Percentiles rank a stretch among this genome's conserved stretches.
phyloP scores from a whole-genome alignment of 1,140 invertebrate species.

The Pseudomyrmex concolor region DNA sequence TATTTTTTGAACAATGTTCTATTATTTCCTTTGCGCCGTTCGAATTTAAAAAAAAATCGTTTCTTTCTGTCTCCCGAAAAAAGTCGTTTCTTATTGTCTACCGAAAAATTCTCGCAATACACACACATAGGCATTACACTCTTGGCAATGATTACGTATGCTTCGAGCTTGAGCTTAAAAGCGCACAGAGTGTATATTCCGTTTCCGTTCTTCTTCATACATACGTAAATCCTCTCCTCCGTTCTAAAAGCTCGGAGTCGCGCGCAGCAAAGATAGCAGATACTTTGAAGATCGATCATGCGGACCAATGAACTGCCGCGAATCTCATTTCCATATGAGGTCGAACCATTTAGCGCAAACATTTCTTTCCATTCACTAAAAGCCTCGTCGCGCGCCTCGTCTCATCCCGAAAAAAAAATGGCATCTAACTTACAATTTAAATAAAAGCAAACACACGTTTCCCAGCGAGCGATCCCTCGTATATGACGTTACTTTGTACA shows the following conservation, averaged over 20 bases:
- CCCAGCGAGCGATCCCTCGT: conserved; percentile 59
- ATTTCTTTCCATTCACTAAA: conserved; percentile 84
- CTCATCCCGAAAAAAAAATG: conserved; percentile 63
- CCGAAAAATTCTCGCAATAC: neutral
- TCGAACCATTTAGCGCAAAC: conserved; percentile 85
- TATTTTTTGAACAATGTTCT: conserved; percentile 15
- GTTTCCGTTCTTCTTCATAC: conserved; percentile 33
- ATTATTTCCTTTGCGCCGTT: neutral
- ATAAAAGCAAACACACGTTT: conserved; percentile 85
- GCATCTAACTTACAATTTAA: conserved; percentile 85
- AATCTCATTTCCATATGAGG: conserved; percentile 84
- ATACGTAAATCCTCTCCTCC: conserved; percentile 36
- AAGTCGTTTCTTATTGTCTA: neutral
- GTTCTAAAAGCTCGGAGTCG: conserved; percentile 42
- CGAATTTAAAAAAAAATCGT: neutral
- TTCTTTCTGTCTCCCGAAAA: neutral
- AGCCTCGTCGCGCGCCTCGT: conserved; percentile 72
- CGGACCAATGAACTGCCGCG: conserved; percentile 45
- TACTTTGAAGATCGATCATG: conserved; percentile 74
- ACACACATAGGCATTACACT: neutral
- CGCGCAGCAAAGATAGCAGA: conserved; percentile 29
- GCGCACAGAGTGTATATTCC: neutral
- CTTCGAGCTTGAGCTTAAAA: conserved; percentile 16
- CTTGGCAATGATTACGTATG: neutral
- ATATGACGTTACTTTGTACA: conserved; percentile 66